Base-by-base conservation (phyloP, 2,888 invertebrate species). In the Dynastes hyllus region DNA sequence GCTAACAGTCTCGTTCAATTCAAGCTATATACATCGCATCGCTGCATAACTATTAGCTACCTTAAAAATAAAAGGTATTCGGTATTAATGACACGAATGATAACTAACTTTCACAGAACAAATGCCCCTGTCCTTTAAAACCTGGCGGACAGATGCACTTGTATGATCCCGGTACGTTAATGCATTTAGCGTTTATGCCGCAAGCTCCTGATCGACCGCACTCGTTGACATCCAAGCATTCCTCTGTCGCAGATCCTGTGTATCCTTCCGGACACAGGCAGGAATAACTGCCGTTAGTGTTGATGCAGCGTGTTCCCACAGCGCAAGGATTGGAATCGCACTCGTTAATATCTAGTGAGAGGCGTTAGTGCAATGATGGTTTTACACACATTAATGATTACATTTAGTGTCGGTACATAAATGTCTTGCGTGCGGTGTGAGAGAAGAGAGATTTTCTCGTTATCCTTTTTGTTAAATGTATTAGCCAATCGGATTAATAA, bases 81-180 rank as follows among this genome's bases (percentile, higher is more conserved):
- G 3, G 63, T 45, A 50, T 69, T 76, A 66, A 75, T 45, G 63
- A 61, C 16, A 58, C 58, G 58, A 76, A 53, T 82, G 50, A 78
- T 76, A 81, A 91, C 93, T 93, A 92, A 94, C 95, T 95, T 93
- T 94, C 93, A 90, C 95, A 95, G 85, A 92, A 92, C 83, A 92
- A 92, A 86, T 93, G 92, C 85, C 95, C 94, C 88, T 94, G 93
- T 86, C 95, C 95, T 84, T 92, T 91, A 90, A 94, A 95, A 83
- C 95, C 95, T 84, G 91, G 92, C 45, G 94, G 94, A 87, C 95
- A 95, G 82, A 93, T 90, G 89, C 95, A 95, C 87, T 93, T 93
- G 91, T 92, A 95, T 78, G 94, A 93, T 84, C 96, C 96, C n/a
- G 93, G 93, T 76, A 93, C 92, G 89, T 96, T 96, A 89, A 93